A percentile compares a stretch with the other conserved stretches of the same genome.
phyloP scores from a whole-genome alignment of 2,113 vertebrate species.

The Alosa alosa region DNA sequence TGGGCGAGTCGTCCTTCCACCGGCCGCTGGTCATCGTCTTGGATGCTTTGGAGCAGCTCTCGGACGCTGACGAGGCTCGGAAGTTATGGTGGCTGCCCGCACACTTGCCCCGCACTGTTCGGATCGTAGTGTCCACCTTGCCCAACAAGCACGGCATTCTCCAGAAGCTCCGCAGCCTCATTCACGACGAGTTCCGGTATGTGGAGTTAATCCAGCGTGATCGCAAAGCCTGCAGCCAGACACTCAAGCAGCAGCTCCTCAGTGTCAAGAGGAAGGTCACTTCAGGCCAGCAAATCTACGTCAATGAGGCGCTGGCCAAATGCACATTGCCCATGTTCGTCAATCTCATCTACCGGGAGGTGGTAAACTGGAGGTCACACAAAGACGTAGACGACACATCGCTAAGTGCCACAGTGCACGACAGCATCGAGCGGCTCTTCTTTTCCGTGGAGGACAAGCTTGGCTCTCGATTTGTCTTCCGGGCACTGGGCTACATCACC shows the following conservation, averaged over 20 bases:
- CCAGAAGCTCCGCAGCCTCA: constrained; percentile 90
- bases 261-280: constrained; percentile 94
- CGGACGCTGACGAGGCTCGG: constrained; percentile 87
- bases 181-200: constrained; percentile 88
- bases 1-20: constrained; percentile 90
- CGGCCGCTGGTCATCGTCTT: constrained; percentile 90
- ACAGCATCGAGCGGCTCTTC: constrained; percentile 95
- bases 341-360: constrained; percentile 94
- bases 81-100: constrained; percentile 97
- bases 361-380: constrained; percentile 93
- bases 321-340: constrained; percentile 98
- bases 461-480: constrained; percentile 84
- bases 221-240: constrained; percentile 95
- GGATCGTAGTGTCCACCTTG: constrained; percentile 92
- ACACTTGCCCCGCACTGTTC: constrained; percentile 89
- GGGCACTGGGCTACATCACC: constrained; percentile 94
- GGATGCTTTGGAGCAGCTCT: constrained; percentile 90
- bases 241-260: constrained; percentile 93
- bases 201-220: constrained; percentile 88
- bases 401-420: constrained; percentile 91
- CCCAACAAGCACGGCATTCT: constrained; percentile 96
- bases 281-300: constrained; percentile 97
- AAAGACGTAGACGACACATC: constrained; percentile 95
- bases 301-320: constrained; percentile 93
- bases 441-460: constrained; percentile 89